phyloP scores from a whole-genome alignment of 1,140 invertebrate genomes.

The Bradysia coprophila region DNA sequence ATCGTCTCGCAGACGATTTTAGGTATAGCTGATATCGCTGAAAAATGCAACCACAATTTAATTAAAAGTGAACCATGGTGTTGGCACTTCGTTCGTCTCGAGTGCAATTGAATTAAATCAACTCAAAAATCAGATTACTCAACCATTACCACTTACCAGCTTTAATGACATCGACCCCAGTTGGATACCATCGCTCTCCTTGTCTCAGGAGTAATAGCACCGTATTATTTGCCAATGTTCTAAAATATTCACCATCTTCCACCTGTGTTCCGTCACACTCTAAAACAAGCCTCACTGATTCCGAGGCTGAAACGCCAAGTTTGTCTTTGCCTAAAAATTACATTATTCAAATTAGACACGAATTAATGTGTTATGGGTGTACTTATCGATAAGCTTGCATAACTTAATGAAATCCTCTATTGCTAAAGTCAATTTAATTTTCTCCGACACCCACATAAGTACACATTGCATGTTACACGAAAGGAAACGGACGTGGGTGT shows the following conservation, averaged over 20 bases:
- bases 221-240: constrained; percentile 76
- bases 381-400: too few species aligned
- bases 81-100: neutral
- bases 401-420: too few species aligned
- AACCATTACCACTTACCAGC: constrained; percentile 41
- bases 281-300: constrained; percentile 70
- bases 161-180: constrained; percentile 78
- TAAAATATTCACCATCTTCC: constrained; percentile 86
- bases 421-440: too few species aligned
- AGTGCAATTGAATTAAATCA: neutral
- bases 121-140: neutral
- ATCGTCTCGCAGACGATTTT: constrained; percentile 94
- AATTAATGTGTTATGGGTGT: too few species aligned
- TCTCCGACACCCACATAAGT: too few species aligned
- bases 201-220: constrained; percentile 69
- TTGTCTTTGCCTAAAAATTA: constrained; percentile 62
- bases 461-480: too few species aligned
- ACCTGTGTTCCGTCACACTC: constrained; percentile 90
- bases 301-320: constrained; percentile 61
- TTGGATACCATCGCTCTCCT: constrained; percentile 80
- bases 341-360: too few species aligned
- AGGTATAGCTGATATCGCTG: constrained; percentile 85
- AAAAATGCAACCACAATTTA: constrained; percentile 9
- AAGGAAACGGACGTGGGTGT: too few species aligned
- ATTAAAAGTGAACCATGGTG: too few species aligned